A percentile compares a stretch with the other conserved stretches of the same genome.
Conservation (phyloP, 1,140 invertebrate species). For the Drosophila bocki region DNA sequence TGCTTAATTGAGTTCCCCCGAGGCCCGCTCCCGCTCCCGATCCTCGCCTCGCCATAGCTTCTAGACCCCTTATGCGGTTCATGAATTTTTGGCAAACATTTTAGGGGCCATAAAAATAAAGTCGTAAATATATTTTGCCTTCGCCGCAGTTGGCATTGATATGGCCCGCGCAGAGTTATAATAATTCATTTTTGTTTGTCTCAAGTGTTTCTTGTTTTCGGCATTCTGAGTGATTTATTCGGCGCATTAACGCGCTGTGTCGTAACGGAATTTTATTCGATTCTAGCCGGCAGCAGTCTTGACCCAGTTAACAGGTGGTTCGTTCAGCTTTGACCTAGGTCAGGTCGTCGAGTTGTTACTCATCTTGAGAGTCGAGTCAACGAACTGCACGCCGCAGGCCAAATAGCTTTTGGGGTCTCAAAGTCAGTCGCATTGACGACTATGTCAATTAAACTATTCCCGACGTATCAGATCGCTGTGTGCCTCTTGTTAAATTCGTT, state of each 20-base stretch:
- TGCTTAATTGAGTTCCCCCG: conserved; percentile 25
- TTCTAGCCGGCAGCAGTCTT: conserved; percentile 39
- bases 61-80: conserved; percentile 26
- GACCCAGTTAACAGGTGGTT: conserved; percentile 51
- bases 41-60: conserved; percentile 3
- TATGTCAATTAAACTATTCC: conserved; percentile 35
- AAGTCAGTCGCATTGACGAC: conserved; percentile 38
- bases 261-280: conserved; percentile 47
- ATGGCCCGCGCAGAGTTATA: conserved; percentile 20
- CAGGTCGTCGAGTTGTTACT: conserved; percentile 48
- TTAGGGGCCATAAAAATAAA: conserved; percentile 56
- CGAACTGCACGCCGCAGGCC: conserved; percentile 50
- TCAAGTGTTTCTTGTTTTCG: conserved; percentile 20
- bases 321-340: conserved; percentile 71
- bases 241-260: conserved; percentile 23
- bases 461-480: conserved; percentile 22
- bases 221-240: conserved; percentile 49
- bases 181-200: conserved; percentile 35
- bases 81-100: conserved; percentile 62
- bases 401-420: conserved; percentile 39
- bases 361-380: conserved; percentile 52
- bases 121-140: conserved; percentile 42
- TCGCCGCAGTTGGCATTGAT: conserved; percentile 58
- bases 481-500: conserved; percentile 41
- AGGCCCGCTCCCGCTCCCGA: background rate